Evolutionary conservation across 2,797 vertebrate species (phyloP).

Genomic region (Diglossa cyanea): DNA sequence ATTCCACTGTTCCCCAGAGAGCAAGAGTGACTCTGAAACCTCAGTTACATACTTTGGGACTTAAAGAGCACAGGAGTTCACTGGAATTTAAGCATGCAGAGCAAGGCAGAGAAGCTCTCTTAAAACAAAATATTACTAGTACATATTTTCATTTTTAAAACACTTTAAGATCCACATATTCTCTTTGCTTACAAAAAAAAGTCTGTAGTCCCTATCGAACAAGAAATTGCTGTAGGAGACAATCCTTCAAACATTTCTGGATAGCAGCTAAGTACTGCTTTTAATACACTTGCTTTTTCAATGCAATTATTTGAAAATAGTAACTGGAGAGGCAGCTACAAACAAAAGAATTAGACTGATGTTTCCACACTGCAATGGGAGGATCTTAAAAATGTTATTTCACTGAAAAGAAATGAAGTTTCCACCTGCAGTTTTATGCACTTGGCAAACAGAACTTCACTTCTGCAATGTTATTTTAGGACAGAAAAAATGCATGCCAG

Average conservation of each 20-base stretch:
- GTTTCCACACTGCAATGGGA: background rate
- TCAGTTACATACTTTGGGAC: background rate
- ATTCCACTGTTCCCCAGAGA: background rate
- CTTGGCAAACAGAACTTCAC: slow-evolving; percentile 3
- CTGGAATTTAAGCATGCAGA: background rate
- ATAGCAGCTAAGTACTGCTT: background rate
- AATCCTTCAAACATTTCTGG: background rate
- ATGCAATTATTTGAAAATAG: background rate
- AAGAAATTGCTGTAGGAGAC: background rate
- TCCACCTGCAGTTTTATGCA: background rate
- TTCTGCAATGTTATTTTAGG: slow-evolving; percentile 39
- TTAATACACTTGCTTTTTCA: background rate
- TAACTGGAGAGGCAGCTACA: background rate
- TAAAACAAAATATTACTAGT: background rate
- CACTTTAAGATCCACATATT: background rate
- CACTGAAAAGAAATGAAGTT: slow-evolving; percentile 2
- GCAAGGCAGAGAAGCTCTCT: background rate
- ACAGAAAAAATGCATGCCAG: slow-evolving; percentile 1
- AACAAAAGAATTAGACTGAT: background rate
- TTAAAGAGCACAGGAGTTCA: background rate
- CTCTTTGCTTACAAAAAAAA: background rate
- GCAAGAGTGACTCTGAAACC: background rate
- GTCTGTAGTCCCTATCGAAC: background rate
- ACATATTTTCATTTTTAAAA: background rate
- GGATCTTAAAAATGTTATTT: slow-evolving; percentile 1